phyloP scores from a whole-genome alignment of 2,797 vertebrate species.

The Intellagama lesueurii region DNA sequence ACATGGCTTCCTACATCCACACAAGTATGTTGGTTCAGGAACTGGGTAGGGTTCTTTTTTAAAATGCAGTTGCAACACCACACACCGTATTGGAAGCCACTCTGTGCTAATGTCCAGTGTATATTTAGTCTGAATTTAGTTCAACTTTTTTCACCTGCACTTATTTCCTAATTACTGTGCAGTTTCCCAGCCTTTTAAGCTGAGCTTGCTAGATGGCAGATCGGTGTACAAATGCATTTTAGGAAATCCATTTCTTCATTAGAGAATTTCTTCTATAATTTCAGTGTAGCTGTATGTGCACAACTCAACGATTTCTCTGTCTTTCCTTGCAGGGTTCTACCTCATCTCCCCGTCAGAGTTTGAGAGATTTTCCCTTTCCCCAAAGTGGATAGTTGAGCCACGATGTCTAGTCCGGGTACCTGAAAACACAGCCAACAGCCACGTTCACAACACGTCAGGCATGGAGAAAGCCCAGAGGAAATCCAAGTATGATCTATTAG shows the following conservation, averaged over 20 bases:
- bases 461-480: slow-evolving; percentile 72
- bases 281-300: background rate
- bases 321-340: slow-evolving; percentile 89
- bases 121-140: background rate
- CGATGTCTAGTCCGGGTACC: slow-evolving; percentile 86
- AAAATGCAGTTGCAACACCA: background rate
- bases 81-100: background rate
- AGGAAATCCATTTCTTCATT: background rate
- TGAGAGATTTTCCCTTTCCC: slow-evolving; percentile 95
- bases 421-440: slow-evolving; percentile 68
- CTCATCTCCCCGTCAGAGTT: slow-evolving; percentile 97
- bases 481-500: slow-evolving; percentile 76
- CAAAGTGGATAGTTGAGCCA: slow-evolving; percentile 91
- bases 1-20: background rate
- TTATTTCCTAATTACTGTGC: background rate
- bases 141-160: background rate
- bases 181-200: background rate
- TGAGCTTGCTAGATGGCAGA: background rate
- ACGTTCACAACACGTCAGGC: slow-evolving; percentile 50
- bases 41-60: background rate
- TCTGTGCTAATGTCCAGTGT: background rate
- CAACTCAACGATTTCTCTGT: background rate
- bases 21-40: background rate
- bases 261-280: background rate
- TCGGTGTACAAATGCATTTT: background rate